Base-by-base conservation (phyloP, 2,113 vertebrate genomes). In the Lathamus discolor region DNA sequence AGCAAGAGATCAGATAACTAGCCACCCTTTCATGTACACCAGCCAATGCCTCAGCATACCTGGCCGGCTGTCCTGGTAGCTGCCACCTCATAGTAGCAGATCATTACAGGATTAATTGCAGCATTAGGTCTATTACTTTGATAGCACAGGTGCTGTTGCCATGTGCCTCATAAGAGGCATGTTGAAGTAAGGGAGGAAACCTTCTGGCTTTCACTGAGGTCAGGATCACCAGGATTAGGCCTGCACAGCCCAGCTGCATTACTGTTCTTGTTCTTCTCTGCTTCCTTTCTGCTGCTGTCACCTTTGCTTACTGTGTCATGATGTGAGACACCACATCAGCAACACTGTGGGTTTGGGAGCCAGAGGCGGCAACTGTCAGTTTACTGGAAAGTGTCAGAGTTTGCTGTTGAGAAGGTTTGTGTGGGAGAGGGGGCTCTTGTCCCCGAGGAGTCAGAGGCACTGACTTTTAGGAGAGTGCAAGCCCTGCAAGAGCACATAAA, bases 31-130 rank as follows among this genome's bases (percentile, higher is more conserved):
- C 1, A 1, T 33, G 25, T 29, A 4, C 20, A 37, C 20, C 55
- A 31, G 74, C 39, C 52, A 33, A 24, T 48, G 44, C 61, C 43
- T 57, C 39, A n/a, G 48, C 62, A 10, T 10, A 49, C 74, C 90
- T 86, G 33, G 8, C 54, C 54, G 76, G 11, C 84, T 67, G 54
- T 29, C 69, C 79, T 73, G 29, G 22, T 59, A 61, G 78, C 62
- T 90, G 82, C 83, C 49, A 13, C 70, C 52, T 88, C 1, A 0
- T 20, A 10, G 61, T 7, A 54, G 49, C 20, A 17, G 70, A 35
- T 78, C 5, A 3, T 74, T 48, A 49, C 19, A 51, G 95, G 46
- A 77, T 92, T 86, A 81, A 88, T 93, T 67, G 75, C 73, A 80
- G 13, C 49, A 13, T 69, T 35, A 72, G 57, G 62, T 84, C 55